Conservation (phyloP, 2,113 vertebrate species). For the Leucosticte australis region DNA sequence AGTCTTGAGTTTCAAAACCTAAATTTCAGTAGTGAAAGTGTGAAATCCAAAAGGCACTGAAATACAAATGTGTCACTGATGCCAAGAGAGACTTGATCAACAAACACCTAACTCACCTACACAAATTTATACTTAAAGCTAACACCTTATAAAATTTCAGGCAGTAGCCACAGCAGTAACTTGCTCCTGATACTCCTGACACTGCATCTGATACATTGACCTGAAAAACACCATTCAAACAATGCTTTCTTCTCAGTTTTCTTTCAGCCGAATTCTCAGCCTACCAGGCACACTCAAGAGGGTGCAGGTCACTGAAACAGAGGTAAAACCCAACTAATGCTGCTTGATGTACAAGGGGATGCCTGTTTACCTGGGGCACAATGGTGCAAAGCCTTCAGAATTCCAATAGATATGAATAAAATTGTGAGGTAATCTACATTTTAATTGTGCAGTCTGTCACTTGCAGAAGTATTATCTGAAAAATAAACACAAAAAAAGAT, state of each 20-base stretch:
- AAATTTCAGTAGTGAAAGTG: not conserved
- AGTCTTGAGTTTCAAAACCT: not conserved
- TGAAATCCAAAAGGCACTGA: not conserved
- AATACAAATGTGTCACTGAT: not conserved
- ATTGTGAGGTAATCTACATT: not conserved
- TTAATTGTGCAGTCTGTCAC: not conserved
- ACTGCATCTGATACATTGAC: not conserved
- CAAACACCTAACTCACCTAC: not conserved
- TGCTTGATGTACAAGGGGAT: not conserved
- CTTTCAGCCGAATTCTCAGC: not conserved
- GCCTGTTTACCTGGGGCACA: not conserved
- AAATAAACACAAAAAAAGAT: not conserved
- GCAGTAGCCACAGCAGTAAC: not conserved
- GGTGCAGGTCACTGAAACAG: fast-evolving
- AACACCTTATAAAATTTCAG: not conserved
- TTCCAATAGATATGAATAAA: not conserved
- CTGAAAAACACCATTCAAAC: not conserved
- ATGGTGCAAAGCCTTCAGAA: not conserved
- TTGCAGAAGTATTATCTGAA: not conserved
- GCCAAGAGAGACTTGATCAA: not conserved
- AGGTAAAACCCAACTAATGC: not conserved
- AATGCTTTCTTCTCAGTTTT: not conserved
- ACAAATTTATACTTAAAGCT: not conserved
- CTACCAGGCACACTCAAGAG: not conserved
- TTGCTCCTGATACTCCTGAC: not conserved